phyloP scores from a whole-genome alignment of 1,140 invertebrate genomes.

The Danaus plexippus region DNA sequence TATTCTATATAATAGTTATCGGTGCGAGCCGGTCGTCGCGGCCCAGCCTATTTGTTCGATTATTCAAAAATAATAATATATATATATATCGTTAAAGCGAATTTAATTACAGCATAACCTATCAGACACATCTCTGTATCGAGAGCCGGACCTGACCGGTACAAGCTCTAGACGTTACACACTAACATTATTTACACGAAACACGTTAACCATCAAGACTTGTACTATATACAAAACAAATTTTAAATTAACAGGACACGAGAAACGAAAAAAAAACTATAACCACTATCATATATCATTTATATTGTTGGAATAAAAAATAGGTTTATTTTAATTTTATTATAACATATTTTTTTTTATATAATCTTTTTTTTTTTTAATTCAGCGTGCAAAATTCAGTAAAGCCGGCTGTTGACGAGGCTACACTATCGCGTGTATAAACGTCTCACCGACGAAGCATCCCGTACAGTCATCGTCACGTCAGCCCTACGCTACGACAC shows the following conservation, averaged over 20 bases:
- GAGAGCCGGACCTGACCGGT: constrained; percentile 17
- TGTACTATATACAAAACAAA: constrained; percentile 71
- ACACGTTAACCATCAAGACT: constrained; percentile 56
- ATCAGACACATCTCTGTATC: constrained; percentile 17
- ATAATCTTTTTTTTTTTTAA: constrained; percentile 31
- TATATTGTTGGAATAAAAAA: constrained; percentile 67
- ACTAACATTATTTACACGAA: constrained; percentile 59
- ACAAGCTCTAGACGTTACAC: constrained; percentile 37
- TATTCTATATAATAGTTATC: constrained; percentile 43
- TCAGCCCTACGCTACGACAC: no score
- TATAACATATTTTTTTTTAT: no score
- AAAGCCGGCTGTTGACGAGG: constrained; percentile 56
- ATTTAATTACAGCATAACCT: constrained; percentile 63
- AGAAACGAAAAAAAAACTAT: constrained; percentile 62
- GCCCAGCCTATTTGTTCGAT: constrained; percentile 53
- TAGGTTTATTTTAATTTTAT: constrained; percentile 30
- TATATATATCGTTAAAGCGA: constrained; percentile 42
- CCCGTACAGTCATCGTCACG: constrained; percentile 4
- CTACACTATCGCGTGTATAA: constrained; percentile 32
- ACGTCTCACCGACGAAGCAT: constrained; percentile 40
- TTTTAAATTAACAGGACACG: constrained; percentile 51
- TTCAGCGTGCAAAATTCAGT: constrained; percentile 65
- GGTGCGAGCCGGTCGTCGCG: constrained; percentile 24
- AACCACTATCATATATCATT: constrained; percentile 54
- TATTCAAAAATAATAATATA: constrained; percentile 49